These are phyloP conservation scores for Metaphire vulgaris DNA, from an alignment of 1,140 invertebrate genomes.

Conservation along the genomic window DNA sequence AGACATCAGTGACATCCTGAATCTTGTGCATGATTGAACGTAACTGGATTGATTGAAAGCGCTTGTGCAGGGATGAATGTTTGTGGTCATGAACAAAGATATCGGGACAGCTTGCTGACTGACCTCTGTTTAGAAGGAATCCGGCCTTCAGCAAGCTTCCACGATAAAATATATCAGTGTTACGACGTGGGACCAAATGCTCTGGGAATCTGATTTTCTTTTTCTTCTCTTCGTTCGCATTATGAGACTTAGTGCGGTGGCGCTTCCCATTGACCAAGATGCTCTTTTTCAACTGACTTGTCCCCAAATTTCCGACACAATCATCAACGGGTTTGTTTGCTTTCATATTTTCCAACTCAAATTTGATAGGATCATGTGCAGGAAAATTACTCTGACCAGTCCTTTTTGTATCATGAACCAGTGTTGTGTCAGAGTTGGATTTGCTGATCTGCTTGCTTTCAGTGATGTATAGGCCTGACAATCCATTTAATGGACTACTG, in stretches of 20 bases:
- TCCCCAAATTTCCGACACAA: not conserved
- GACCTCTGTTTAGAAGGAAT: not conserved
- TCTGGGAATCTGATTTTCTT: conserved; percentile 6
- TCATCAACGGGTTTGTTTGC: not conserved
- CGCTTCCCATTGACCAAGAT: not conserved
- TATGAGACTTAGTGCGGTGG: not conserved
- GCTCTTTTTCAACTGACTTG: not conserved
- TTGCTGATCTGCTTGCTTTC: not conserved
- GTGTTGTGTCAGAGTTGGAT: not conserved
- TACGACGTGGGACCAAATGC: conserved; percentile 1
- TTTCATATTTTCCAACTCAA: not conserved
- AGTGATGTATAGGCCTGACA: not conserved
- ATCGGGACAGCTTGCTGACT: conserved; percentile 16
- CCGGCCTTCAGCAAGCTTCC: conserved; percentile 7
- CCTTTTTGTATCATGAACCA: not conserved
- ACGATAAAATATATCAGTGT: conserved; percentile 9
- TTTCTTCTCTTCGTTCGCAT: not conserved
- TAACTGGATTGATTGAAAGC: no score
- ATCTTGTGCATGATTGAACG: conserved; percentile 4
- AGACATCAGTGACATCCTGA: conserved; percentile 4
- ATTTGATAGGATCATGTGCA: not conserved
- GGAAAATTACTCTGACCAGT: not conserved
- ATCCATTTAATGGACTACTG: conserved; percentile 1
- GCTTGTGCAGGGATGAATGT: not conserved
- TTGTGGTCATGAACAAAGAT: not conserved